Percentiles rank a stretch among this genome's conserved stretches.
These are phyloP conservation scores for Cataglyphis altisquamis DNA, from an alignment of 2,888 invertebrate genomes.

Conservation along the genomic window DNA sequence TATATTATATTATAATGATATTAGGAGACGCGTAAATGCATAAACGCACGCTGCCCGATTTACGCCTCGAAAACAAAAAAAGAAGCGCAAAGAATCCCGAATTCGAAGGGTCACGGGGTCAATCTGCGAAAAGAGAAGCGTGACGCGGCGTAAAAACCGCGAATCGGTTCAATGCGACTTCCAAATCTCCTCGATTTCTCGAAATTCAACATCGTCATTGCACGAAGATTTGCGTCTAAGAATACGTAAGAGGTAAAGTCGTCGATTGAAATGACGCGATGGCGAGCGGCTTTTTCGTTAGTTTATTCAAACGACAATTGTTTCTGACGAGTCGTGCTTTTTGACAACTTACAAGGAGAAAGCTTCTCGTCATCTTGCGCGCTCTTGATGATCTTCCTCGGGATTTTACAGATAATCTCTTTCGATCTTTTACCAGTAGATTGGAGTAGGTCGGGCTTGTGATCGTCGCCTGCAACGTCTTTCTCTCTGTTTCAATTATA, in stretches of 20 bases:
- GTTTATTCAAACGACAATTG: slow-evolving; percentile 7
- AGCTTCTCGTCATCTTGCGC: slow-evolving; percentile 3
- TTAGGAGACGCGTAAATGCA: slow-evolving; percentile 79
- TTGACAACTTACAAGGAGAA: slow-evolving; percentile 8
- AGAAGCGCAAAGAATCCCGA: slow-evolving; percentile 5
- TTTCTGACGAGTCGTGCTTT: slow-evolving; percentile 16
- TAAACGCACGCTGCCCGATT: slow-evolving; percentile 77
- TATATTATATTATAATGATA: slow-evolving; percentile 82
- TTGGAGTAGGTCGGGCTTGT: slow-evolving; percentile 53
- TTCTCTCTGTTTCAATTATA: background rate
- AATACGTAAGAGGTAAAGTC: slow-evolving; percentile 14
- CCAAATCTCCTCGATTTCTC: slow-evolving; percentile 30
- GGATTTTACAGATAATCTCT: slow-evolving; percentile 47
- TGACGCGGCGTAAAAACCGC: slow-evolving; percentile 8
- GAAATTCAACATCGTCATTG: slow-evolving; percentile 46
- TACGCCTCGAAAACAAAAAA: slow-evolving; percentile 66
- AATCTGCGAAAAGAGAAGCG: slow-evolving; percentile 23
- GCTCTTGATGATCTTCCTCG: slow-evolving; percentile 44
- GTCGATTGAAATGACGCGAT: slow-evolving; percentile 36
- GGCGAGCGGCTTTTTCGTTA: background rate
- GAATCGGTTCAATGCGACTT: slow-evolving; percentile 28
- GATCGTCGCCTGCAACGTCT: background rate
- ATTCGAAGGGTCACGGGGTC: slow-evolving; percentile 25
- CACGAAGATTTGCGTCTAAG: slow-evolving; percentile 34
- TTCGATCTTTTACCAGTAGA: slow-evolving; percentile 64